Percentiles rank a stretch among this genome's conserved stretches.
phyloP scores from a whole-genome alignment of 2,797 vertebrate species.

The Euphonia xanthogaster region DNA sequence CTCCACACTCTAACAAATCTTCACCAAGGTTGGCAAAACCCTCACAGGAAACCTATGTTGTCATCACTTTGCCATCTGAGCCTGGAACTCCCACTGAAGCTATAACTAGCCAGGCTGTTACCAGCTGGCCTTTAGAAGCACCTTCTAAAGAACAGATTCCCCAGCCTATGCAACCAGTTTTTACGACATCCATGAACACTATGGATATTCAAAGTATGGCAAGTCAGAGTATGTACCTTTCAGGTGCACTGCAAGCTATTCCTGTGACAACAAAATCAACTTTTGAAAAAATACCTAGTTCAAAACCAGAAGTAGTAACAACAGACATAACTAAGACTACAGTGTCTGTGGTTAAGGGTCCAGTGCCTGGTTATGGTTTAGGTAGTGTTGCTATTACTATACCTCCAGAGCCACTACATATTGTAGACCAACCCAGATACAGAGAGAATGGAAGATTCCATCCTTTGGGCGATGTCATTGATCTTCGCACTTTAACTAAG shows the following conservation, averaged over 20 bases:
- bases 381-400: conserved; percentile 70
- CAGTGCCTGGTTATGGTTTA: conserved; percentile 73
- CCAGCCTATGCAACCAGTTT: conserved; percentile 78
- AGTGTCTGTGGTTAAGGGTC: conserved; percentile 83
- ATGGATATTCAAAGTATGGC: conserved; percentile 81
- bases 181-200: conserved; percentile 82
- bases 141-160: conserved; percentile 77
- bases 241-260: conserved; percentile 82
- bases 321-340: conserved; percentile 84
- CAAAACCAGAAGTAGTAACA: conserved; percentile 82
- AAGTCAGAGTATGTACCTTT: conserved; percentile 79
- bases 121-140: conserved; percentile 79
- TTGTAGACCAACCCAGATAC: conserved; percentile 74
- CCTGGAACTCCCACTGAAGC: conserved; percentile 91
- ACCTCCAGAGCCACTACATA: conserved; percentile 75
- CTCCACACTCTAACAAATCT: conserved; percentile 85
- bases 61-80: conserved; percentile 97
- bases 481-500: conserved; percentile 89
- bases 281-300: conserved; percentile 72
- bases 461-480: conserved; percentile 87
- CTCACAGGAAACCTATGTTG: conserved; percentile 91
- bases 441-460: conserved; percentile 85
- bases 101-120: conserved; percentile 84
- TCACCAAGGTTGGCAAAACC: conserved; percentile 86
- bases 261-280: conserved; percentile 79